A percentile compares a stretch with the other conserved stretches of the same genome.
Evolutionary conservation across 2,797 vertebrate genomes (phyloP).

Genomic region (Borostomias antarcticus): DNA sequence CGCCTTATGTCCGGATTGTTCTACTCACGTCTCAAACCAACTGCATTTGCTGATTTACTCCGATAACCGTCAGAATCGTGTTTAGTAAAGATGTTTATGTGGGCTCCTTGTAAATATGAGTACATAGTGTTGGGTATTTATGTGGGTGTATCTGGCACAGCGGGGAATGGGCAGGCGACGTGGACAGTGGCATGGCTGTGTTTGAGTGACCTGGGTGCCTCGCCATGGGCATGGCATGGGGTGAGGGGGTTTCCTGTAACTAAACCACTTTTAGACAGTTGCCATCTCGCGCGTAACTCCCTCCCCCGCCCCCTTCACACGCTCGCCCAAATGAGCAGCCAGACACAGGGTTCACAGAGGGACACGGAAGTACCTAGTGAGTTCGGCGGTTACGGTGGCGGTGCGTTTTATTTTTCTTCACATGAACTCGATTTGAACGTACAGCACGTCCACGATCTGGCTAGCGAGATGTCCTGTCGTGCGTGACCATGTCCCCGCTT

Average conservation of each 20-base stretch:
- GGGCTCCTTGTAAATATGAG: too few species aligned
- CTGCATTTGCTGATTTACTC: background rate
- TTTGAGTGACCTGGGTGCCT: background rate
- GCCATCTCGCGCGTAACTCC: slow-evolving; percentile 18
- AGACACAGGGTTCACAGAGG: slow-evolving; percentile 42
- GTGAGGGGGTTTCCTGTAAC: slow-evolving; percentile 56
- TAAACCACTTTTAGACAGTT: slow-evolving; percentile 50
- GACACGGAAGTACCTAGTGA: slow-evolving; percentile 19
- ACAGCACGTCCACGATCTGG: too few species aligned
- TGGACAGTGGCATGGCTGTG: background rate
- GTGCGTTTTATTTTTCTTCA: too few species aligned
- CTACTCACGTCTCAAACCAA: background rate
- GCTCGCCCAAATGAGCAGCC: background rate
- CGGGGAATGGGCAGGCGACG: background rate
- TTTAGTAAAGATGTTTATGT: too few species aligned
- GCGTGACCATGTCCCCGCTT: too few species aligned
- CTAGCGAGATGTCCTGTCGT: too few species aligned
- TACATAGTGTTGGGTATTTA: too few species aligned
- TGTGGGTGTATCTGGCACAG: background rate
- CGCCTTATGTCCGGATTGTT: slow-evolving; percentile 6
- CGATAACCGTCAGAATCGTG: too few species aligned
- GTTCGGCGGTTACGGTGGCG: slow-evolving; percentile 10
- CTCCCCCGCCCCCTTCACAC: background rate
- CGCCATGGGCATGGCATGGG: background rate
- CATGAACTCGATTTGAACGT: too few species aligned